Percentiles rank a stretch among this genome's conserved stretches.
phyloP scores from a whole-genome alignment of 2,113 vertebrate genomes.

The Gambusia affinis region DNA sequence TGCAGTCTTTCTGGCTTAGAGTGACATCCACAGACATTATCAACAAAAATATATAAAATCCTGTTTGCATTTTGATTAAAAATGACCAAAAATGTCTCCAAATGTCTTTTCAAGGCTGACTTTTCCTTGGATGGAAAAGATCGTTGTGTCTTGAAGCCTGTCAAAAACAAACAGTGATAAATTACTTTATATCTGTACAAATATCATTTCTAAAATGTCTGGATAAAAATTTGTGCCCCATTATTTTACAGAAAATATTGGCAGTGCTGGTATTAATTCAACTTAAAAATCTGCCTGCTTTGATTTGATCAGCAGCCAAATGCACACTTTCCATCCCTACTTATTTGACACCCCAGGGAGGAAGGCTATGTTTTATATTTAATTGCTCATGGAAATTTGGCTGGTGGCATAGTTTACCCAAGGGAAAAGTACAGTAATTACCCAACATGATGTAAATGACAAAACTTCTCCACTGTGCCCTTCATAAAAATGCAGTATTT shows the following conservation, averaged over 20 bases:
- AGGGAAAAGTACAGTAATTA: conserved; percentile 41
- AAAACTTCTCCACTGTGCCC: not conserved
- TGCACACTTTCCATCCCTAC: conserved; percentile 39
- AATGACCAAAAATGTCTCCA: conserved; percentile 1
- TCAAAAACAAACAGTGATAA: conserved; percentile 46
- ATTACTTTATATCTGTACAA: not conserved
- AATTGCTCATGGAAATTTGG: conserved; percentile 49
- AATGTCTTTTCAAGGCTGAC: conserved; percentile 20
- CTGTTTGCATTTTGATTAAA: conserved; percentile 70
- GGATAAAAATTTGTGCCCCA: conserved; percentile 7
- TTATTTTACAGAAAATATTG: conserved; percentile 4
- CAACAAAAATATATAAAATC: conserved; percentile 45
- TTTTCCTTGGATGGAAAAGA: conserved; percentile 26
- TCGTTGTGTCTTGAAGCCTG: conserved; percentile 41
- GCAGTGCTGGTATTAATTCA: conserved; percentile 20
- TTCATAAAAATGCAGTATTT: not conserved
- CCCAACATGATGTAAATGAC: not conserved
- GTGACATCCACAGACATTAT: conserved; percentile 56
- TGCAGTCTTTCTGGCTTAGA: conserved; percentile 84
- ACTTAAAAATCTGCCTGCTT: conserved; percentile 32
- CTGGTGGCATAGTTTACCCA: conserved; percentile 16
- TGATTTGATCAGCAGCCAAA: conserved; percentile 40
- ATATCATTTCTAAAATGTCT: conserved; percentile 3
- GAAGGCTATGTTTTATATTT: conserved; percentile 38
- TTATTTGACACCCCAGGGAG: conserved; percentile 20